phyloP scores from a whole-genome alignment of 2,113 vertebrate genomes.

The Pygathrix nemaeus region DNA sequence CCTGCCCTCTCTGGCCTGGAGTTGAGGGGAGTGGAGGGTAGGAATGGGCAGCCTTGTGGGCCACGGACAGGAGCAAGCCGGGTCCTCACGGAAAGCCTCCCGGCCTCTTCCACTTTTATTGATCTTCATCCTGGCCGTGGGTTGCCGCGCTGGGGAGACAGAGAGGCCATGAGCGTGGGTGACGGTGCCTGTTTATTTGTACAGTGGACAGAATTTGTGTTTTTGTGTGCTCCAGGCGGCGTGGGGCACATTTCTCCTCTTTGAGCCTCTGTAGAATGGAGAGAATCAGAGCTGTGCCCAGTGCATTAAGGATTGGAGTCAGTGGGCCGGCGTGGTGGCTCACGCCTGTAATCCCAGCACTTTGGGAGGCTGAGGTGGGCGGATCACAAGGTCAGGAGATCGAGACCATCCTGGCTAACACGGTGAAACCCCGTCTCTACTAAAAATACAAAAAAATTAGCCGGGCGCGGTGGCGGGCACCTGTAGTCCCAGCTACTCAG shows the following conservation, averaged over 20 bases:
- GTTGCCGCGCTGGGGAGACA: not conserved
- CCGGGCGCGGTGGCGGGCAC: rapidly evolving
- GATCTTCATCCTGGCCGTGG: not conserved
- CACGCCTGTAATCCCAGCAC: too few species aligned
- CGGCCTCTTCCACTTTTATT: rapidly evolving
- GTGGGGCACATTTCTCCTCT: not conserved
- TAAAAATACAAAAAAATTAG: too few species aligned
- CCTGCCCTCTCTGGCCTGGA: not conserved
- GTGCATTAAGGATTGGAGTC: not conserved
- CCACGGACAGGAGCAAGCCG: not conserved
- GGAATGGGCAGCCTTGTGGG: not conserved
- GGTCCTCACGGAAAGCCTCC: rapidly evolving
- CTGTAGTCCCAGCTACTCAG: too few species aligned
- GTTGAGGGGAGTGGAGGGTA: not conserved
- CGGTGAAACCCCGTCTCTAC: too few species aligned
- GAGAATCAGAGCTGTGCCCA: not conserved
- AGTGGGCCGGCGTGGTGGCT: too few species aligned
- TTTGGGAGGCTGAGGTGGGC: too few species aligned
- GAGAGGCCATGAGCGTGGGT: too few species aligned
- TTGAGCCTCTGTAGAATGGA: not conserved
- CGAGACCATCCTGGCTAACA: too few species aligned
- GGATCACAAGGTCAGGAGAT: too few species aligned
- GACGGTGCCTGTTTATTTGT: not conserved
- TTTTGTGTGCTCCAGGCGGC: not conserved
- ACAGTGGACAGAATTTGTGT: rapidly evolving